phyloP scores from a whole-genome alignment of 2,888 invertebrate genomes.

The Octonoba sinensis region DNA sequence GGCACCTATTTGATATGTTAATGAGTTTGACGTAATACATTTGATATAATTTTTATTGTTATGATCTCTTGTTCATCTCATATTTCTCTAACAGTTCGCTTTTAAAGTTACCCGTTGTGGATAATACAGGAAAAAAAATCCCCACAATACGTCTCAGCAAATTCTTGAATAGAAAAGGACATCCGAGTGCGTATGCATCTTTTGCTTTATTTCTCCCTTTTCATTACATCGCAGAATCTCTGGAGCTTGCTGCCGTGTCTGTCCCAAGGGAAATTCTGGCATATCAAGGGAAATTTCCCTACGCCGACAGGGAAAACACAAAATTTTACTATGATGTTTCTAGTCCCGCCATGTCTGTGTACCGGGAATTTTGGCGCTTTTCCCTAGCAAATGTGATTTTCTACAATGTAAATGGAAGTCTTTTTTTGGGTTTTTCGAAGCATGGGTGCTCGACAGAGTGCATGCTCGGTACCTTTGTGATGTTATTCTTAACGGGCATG shows the following conservation, averaged over 20 bases:
- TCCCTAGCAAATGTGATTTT: slow-evolving; percentile 29
- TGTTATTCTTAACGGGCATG: no score
- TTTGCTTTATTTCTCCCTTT: neutral
- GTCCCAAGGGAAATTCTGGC: slow-evolving; percentile 48
- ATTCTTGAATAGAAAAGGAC: no score
- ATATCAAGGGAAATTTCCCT: slow-evolving; percentile 48
- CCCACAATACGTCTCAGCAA: no score
- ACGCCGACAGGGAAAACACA: slow-evolving; percentile 33
- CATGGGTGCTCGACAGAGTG: slow-evolving; percentile 4
- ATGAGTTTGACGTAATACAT: no score
- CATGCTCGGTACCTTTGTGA: neutral
- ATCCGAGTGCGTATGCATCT: no score
- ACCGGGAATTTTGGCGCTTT: slow-evolving; percentile 11
- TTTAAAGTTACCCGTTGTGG: no score
- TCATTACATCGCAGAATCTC: slow-evolving; percentile 15
- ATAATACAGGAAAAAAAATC: no score
- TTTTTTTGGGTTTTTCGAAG: slow-evolving; percentile 16
- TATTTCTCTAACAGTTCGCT: no score
- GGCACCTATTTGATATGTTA: no score
- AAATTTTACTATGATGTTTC: slow-evolving; percentile 51
- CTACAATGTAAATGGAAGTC: slow-evolving; percentile 38
- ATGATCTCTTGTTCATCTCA: no score
- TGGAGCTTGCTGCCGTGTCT: slow-evolving; percentile 19
- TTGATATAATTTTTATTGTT: no score
- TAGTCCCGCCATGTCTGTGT: neutral